phyloP scores from a whole-genome alignment of 2,797 vertebrate genomes.

The Cygnus olor region DNA sequence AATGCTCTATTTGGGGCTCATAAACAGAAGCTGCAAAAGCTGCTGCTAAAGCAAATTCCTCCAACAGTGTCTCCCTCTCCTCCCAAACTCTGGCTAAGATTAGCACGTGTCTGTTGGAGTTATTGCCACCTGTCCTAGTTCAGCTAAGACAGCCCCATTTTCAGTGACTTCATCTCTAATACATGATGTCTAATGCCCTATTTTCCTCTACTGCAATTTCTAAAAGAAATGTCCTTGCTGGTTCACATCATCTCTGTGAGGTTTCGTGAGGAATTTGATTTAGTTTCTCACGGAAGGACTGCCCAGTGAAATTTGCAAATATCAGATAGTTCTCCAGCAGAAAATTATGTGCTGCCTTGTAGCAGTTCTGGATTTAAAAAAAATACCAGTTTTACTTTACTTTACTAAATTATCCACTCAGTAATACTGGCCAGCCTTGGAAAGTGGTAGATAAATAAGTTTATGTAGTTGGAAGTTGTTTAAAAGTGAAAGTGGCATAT shows the following conservation, averaged over 20 bases:
- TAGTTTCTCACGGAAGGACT: background rate
- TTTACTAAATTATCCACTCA: background rate
- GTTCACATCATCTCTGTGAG: background rate
- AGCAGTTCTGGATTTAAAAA: background rate
- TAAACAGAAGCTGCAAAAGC: slow-evolving; percentile 50
- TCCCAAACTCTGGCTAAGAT: slow-evolving; percentile 63
- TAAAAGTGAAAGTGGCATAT: background rate
- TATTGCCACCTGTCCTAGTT: slow-evolving; percentile 73
- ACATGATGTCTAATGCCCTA: slow-evolving; percentile 55
- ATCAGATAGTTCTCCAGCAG: background rate
- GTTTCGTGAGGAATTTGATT: background rate
- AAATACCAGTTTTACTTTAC: background rate
- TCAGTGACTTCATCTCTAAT: slow-evolving; percentile 58
- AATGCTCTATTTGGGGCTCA: slow-evolving; percentile 52
- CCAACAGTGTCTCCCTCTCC: slow-evolving; percentile 30
- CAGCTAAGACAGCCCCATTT: slow-evolving; percentile 57
- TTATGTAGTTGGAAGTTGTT: background rate
- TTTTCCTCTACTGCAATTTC: slow-evolving; percentile 33
- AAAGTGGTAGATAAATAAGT: background rate
- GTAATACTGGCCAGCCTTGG: background rate
- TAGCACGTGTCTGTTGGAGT: slow-evolving; percentile 54
- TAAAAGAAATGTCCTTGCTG: background rate
- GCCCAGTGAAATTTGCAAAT: background rate
- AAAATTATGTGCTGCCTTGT: background rate
- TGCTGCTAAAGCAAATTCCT: slow-evolving; percentile 69